Base-by-base conservation (phyloP, 2,888 invertebrate species). In the Isoperla grammatica region DNA sequence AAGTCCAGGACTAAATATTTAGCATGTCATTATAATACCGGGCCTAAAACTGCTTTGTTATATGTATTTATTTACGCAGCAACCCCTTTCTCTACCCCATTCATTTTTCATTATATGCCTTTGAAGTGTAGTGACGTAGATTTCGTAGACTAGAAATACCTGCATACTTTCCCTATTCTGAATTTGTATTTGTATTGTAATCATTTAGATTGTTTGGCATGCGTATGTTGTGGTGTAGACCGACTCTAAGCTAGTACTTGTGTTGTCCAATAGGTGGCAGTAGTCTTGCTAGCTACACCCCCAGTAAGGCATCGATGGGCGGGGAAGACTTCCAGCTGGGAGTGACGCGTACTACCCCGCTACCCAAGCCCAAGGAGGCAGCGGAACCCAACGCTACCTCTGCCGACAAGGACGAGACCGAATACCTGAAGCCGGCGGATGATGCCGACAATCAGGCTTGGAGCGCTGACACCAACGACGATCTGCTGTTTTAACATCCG, bases 241-340 rank as follows among this genome's bases (percentile, higher is more conserved):
- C 9, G 4, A 22, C n/a, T 5, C 48, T 48, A 22, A 29, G 29
- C 29, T 29, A 29, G 29, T 29, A 29, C 29, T 22, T 48, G 48
- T 23, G 29, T 13, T 56, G 13, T 60, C 60, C 53, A 69, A 56
- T 65, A 76, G 77, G 77, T 66, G 74, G 75, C 84, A 69, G 73
- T 63, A 73, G 71, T 62, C 79, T 93, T 73, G 83, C 88, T 65
- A 88, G 84, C 71, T 93, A 92, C 79, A 90, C 90, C 69, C 92
- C 93, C 61, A 83, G 87, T 78, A 88, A 89, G 79, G 83, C 82
- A 57, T 77, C 79, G 66, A 81, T 79, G 66, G 78, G 80, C 68
- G 81, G 76, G 69, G 70, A 81, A 67, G 78, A 82, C 63, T 92
- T 91, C 78, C 86, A 88, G 76, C 79, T 91, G 63, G 93, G 93